Conservation (phyloP, 1,140 invertebrate genomes). For the Hirudo medicinalis region DNA sequence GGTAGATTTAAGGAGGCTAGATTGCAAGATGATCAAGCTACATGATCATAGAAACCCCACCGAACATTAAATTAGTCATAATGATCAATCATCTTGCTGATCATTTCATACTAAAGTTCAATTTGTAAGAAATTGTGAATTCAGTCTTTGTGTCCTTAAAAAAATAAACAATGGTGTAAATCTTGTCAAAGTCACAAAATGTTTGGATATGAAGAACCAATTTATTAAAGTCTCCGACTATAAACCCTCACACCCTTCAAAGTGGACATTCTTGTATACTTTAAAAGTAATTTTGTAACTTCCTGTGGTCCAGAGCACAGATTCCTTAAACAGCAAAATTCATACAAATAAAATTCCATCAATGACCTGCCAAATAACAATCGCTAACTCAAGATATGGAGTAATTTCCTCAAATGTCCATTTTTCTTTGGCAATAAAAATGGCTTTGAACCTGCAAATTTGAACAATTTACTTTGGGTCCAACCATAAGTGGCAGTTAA, state of each 20-base stretch:
- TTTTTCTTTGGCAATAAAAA: conserved; percentile 9
- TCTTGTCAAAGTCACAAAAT: too few species aligned
- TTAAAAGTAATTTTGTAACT: not conserved
- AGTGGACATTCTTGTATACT: conserved; percentile 1
- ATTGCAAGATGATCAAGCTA: too few species aligned
- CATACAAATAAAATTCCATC: not conserved
- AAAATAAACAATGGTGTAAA: too few species aligned
- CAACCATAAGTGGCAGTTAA: not conserved
- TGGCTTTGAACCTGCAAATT: not conserved
- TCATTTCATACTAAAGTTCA: too few species aligned
- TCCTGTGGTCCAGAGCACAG: not conserved
- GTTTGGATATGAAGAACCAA: too few species aligned
- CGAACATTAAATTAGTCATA: too few species aligned
- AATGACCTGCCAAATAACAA: not conserved
- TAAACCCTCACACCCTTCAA: not conserved
- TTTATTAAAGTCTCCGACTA: not conserved
- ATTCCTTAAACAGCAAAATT: conserved; percentile 4
- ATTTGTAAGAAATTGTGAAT: too few species aligned
- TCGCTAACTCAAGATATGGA: not conserved
- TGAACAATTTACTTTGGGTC: not conserved
- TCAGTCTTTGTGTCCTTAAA: too few species aligned
- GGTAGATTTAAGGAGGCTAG: too few species aligned
- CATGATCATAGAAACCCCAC: too few species aligned
- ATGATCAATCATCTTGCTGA: too few species aligned
- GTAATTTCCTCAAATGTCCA: conserved; percentile 6